Conservation (phyloP, 2,797 vertebrate genomes). For the Pseudomugil gertrudae region DNA sequence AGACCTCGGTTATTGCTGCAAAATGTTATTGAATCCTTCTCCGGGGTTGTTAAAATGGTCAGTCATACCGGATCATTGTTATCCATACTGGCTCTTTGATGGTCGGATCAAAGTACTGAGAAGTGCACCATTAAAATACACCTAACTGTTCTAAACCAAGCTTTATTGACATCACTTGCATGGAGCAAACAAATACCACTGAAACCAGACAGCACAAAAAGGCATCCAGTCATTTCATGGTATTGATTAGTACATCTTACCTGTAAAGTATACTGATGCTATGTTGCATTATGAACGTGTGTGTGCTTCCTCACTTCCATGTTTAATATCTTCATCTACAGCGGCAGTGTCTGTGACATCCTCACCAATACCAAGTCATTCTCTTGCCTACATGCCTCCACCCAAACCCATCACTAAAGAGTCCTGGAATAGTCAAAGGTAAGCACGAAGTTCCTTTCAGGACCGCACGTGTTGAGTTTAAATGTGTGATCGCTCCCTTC, state of each 20-base stretch:
- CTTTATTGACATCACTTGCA: neutral
- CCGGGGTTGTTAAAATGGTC: neutral
- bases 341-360: constrained; percentile 29
- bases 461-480: neutral
- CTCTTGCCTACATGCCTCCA: constrained; percentile 14
- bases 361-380: neutral
- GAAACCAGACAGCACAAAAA: too few relatives aligned
- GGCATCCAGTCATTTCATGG: too few relatives aligned
- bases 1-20: neutral
- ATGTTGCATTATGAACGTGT: constrained; percentile 6
- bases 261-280: constrained; percentile 39
- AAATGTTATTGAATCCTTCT: neutral
- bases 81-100: neutral
- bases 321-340: constrained; percentile 35
- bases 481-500: neutral
- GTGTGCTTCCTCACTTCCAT: constrained; percentile 3
- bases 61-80: too few relatives aligned
- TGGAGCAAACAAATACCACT: neutral
- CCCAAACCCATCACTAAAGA: constrained; percentile 33
- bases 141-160: neutral
- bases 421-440: constrained; percentile 41
- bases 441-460: constrained; percentile 8
- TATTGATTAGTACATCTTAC: constrained; percentile 44
- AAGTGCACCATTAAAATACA: neutral
- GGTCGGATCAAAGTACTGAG: neutral